Evolutionary conservation across 37 sponge, comb jelly and placozoan species (phyloP), one percentile per base, ranked within the genome.

Genomic region (Aplysina aerophoba): DNA sequence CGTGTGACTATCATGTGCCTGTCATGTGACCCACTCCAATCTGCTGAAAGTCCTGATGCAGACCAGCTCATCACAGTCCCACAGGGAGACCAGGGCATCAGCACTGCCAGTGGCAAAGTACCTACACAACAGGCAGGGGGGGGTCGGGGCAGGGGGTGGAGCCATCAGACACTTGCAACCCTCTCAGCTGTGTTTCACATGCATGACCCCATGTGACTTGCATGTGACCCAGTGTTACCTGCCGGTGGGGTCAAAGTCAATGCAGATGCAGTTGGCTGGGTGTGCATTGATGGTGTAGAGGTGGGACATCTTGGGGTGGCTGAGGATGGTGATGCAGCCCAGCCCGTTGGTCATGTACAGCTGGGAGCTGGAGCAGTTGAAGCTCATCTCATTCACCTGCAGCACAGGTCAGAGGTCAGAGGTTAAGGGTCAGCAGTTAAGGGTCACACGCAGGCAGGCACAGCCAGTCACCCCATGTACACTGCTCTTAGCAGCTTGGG

Each of bases 51-150:
- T 97, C 56, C 88, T 88, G 0, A 98, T 40, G 81, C 97, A 98
- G 13, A 91, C 95, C 31, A 98, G 88, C 73, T 98, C 99, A 12
- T 83, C 54, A 3, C 85, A 81, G 66, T 98, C 99, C 97, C 97
- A 98, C 31, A 98, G 87, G 83, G 91, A 89, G 59, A 91, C 90
- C 36, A 98, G 88, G 8, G 99, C 99, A 84, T 98, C 99, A 24
- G 99, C 99, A 88, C 99, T 91, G 16, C 99, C 99, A 31, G 99
- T 96, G 0, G 97, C 99, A 92, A 96, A 98, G 87, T 96, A 94
- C 69, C 95, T 95, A 69, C 12, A 87, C 0, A 62, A 27, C 64
- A 62, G n/a, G n/a, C n/a, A 44, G 22, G 4, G 22, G 4, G 33
- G 33, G n/a, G 21, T 2, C 8, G 28, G 21, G 50, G 82, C 39